These are phyloP conservation scores for Yponomeuta evonymella DNA, from an alignment of 2,888 invertebrate species.

Conservation along the genomic window DNA sequence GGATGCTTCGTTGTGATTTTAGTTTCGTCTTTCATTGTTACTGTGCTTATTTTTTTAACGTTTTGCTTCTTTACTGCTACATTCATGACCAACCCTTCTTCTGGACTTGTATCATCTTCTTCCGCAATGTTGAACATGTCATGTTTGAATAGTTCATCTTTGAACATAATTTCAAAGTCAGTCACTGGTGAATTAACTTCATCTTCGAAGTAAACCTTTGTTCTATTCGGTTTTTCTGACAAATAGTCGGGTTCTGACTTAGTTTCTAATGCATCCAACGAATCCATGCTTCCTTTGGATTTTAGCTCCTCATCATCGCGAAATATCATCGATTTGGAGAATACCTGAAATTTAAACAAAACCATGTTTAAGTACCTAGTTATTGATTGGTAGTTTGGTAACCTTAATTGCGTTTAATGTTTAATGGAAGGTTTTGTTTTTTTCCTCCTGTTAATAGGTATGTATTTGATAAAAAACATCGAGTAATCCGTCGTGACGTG, in stretches of 20 bases:
- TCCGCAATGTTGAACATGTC: constrained; percentile 71
- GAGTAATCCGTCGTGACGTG: too few relatives aligned
- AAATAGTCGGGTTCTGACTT: constrained; percentile 65
- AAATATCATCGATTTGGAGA: constrained; percentile 71
- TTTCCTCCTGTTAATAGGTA: too few relatives aligned
- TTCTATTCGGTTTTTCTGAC: constrained; percentile 59
- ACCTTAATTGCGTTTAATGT: neutral
- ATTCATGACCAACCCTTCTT: constrained; percentile 65
- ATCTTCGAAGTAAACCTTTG: constrained; percentile 70
- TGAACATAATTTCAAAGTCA: constrained; percentile 74
- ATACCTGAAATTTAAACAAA: constrained; percentile 51
- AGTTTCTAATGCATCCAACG: constrained; percentile 60
- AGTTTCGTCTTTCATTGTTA: constrained; percentile 62
- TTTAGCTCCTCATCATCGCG: constrained; percentile 64
- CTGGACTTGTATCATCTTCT: constrained; percentile 61
- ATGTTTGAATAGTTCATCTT: constrained; percentile 60
- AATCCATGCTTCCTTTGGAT: constrained; percentile 44
- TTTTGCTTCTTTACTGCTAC: constrained; percentile 59
- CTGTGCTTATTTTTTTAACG: constrained; percentile 61
- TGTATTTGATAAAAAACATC: too few relatives aligned
- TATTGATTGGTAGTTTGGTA: neutral
- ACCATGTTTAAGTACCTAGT: neutral
- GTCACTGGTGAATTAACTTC: constrained; percentile 68
- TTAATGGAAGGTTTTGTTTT: too few relatives aligned
- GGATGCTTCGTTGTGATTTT: constrained; percentile 60